Conservation (phyloP, 2,888 invertebrate species). For the Mechanitis messenoides region DNA sequence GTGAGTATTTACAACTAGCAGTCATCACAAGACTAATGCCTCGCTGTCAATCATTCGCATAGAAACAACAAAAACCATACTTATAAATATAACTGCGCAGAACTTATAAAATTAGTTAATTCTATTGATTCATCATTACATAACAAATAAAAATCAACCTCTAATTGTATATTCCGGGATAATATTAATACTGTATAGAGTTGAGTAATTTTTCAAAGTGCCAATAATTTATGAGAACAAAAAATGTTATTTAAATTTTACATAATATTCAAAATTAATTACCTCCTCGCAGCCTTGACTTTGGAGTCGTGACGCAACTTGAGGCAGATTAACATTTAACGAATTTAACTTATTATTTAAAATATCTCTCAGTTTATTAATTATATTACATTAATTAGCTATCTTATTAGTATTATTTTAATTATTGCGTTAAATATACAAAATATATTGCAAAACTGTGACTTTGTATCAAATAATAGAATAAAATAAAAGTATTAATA, state of each 20-base stretch:
- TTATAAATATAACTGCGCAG: constrained; percentile 38
- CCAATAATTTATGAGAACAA: not conserved
- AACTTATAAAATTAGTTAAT: not conserved
- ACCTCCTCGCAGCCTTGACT: constrained; percentile 20
- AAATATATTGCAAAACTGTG: too few species aligned
- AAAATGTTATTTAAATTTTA: not conserved
- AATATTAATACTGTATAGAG: not conserved
- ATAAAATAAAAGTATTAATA: too few species aligned
- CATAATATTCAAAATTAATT: constrained; percentile 2
- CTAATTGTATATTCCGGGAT: too few species aligned
- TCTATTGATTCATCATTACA: too few species aligned
- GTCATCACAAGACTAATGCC: constrained; percentile 54
- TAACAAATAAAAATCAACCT: too few species aligned
- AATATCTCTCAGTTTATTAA: constrained; percentile 8
- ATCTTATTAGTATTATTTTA: too few species aligned
- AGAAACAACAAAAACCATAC: constrained; percentile 56
- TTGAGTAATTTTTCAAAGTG: not conserved
- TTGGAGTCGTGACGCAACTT: constrained; percentile 20
- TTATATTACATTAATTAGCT: too few species aligned
- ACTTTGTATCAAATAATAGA: too few species aligned
- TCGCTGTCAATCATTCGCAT: constrained; percentile 64
- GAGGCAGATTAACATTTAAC: not conserved
- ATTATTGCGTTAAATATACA: too few species aligned
- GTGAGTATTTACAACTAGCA: constrained; percentile 22
- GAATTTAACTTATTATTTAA: not conserved